Evolutionary conservation across 2,113 vertebrate genomes (phyloP).

Genomic region (Rhinolophus ferrumequinum): DNA sequence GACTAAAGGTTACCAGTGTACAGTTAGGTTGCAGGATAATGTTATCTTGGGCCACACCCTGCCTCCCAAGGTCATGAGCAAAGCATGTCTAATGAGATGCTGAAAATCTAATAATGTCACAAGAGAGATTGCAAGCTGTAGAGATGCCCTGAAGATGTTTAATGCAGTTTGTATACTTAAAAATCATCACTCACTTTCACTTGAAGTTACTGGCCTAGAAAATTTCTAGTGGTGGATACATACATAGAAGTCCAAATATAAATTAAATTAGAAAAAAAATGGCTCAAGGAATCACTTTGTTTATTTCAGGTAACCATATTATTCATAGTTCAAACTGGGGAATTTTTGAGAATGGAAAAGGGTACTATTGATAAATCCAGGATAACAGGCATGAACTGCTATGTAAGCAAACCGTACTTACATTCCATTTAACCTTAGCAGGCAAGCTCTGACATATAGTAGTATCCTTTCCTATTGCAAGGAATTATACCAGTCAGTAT

Average conservation of each 20-base stretch:
- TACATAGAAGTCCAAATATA: conserved; percentile 70
- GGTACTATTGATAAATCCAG: neutral
- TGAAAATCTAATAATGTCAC: conserved; percentile 80
- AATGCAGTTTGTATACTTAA: conserved; percentile 72
- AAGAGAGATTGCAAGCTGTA: conserved; percentile 70
- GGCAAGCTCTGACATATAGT: neutral
- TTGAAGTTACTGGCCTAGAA: conserved; percentile 74
- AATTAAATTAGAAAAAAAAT: conserved; percentile 42
- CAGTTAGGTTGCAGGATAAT: conserved; percentile 52
- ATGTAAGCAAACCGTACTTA: conserved; percentile 38
- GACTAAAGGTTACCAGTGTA: conserved; percentile 43
- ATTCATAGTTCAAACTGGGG: conserved; percentile 24
- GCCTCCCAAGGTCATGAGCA: conserved; percentile 77
- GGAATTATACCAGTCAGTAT: neutral
- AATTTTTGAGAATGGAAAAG: neutral
- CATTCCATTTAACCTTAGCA: conserved; percentile 61
- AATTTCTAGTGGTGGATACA: conserved; percentile 48
- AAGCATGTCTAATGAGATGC: conserved; percentile 78
- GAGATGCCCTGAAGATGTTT: conserved; percentile 55
- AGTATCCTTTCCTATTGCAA: neutral
- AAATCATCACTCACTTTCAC: conserved; percentile 59
- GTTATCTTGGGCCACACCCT: conserved; percentile 62
- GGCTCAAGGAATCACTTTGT: neutral
- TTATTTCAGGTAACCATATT: neutral
- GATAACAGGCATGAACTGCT: neutral